Conservation (phyloP, 2,797 vertebrate genomes). For the Rallus crepitans region DNA sequence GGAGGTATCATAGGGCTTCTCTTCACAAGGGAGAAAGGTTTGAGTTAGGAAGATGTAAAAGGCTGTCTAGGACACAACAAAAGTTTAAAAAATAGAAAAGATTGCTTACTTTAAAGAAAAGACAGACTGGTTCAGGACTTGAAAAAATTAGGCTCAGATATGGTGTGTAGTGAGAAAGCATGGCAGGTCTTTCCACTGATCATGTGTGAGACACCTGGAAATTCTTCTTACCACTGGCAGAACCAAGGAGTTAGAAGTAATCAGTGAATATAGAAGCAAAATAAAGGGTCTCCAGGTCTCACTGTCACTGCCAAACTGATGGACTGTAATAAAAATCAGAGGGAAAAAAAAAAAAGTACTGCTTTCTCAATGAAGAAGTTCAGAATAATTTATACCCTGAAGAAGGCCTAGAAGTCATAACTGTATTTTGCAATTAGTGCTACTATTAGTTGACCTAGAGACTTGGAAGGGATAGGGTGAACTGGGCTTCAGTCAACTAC, state of each 20-base stretch:
- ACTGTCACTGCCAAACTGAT: background rate
- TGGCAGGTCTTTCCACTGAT: background rate
- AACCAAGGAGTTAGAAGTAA: background rate
- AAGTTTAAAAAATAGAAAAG: background rate
- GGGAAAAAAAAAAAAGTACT: background rate
- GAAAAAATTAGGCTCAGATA: background rate
- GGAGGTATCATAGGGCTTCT: background rate
- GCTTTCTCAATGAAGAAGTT: background rate
- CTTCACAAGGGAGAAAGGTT: background rate
- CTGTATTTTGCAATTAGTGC: background rate
- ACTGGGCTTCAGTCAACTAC: background rate
- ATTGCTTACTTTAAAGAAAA: background rate
- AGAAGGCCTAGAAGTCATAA: background rate
- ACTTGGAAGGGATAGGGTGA: background rate
- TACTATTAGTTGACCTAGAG: background rate
- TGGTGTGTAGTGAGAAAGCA: background rate
- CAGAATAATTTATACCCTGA: background rate
- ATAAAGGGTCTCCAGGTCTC: background rate
- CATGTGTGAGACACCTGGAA: fast-evolving
- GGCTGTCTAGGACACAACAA: background rate
- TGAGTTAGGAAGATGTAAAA: background rate
- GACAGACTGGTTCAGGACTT: background rate
- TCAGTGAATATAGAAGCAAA: background rate
- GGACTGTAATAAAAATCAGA: background rate
- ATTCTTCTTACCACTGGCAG: background rate